Conservation (phyloP, 2,113 vertebrate genomes). For the Dasyprocta punctata region DNA sequence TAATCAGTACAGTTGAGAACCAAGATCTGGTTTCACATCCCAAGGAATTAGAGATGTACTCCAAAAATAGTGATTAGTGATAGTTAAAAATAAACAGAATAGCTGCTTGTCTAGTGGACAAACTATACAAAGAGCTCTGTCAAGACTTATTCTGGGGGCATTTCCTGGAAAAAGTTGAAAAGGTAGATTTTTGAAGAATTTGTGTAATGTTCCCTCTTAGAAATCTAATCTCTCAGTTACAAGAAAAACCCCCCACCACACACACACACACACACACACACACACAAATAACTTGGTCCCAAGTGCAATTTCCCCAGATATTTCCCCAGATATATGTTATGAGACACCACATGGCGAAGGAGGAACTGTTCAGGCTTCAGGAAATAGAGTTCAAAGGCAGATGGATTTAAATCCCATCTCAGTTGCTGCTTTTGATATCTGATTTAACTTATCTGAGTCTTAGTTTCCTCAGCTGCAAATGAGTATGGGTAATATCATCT, state of each 20-base stretch:
- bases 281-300: neutral
- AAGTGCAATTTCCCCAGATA: constrained; percentile 2
- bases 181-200: neutral
- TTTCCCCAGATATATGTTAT: too few relatives aligned
- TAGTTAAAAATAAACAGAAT: neutral
- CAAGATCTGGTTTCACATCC: neutral
- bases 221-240: neutral
- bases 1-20: neutral
- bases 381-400: constrained; percentile 15
- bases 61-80: neutral
- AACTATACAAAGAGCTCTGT: neutral
- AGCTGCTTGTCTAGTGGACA: neutral
- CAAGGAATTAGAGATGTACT: neutral
- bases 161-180: constrained; percentile 30
- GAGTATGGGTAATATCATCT: neutral
- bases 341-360: neutral
- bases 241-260: neutral
- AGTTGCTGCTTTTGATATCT: neutral
- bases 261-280: too few relatives aligned
- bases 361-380: neutral
- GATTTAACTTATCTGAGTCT: neutral
- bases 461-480: neutral
- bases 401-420: constrained; percentile 1
- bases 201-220: constrained; percentile 6
- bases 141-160: neutral